phyloP scores from a whole-genome alignment of 2,113 vertebrate genomes.

The Tretioscincus oriximinensis region DNA sequence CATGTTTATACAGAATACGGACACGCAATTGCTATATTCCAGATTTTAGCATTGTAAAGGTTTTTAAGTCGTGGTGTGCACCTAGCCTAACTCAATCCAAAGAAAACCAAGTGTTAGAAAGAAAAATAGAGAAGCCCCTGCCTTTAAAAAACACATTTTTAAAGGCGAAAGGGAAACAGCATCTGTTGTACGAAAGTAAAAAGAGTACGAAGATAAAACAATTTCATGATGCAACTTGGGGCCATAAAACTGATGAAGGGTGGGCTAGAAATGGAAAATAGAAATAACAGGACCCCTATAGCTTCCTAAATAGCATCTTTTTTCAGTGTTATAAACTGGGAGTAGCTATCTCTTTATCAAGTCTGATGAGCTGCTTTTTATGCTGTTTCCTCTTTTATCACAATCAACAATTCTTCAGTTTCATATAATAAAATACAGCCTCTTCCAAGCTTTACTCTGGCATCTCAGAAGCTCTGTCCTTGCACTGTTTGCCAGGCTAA shows the following conservation, averaged over 20 bases:
- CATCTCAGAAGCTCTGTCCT: conserved; percentile 30
- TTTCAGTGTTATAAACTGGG: background rate
- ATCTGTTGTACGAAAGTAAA: too few relatives aligned
- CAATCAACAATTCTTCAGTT: conserved; percentile 18
- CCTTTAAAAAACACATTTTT: background rate
- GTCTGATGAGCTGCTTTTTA: background rate
- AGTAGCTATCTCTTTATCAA: background rate
- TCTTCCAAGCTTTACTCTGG: background rate
- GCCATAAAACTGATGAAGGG: too few relatives aligned
- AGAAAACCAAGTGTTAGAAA: background rate
- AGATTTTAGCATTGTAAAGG: too few relatives aligned
- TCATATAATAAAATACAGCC: background rate
- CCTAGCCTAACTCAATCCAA: background rate
- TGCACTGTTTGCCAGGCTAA: conserved; percentile 23
- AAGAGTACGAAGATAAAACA: too few relatives aligned
- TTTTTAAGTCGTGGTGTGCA: too few relatives aligned
- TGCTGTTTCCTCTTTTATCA: background rate
- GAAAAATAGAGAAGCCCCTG: background rate
- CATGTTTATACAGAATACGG: too few relatives aligned
- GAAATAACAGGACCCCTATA: too few relatives aligned
- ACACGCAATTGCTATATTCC: too few relatives aligned
- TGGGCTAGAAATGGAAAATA: too few relatives aligned
- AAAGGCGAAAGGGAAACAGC: background rate
- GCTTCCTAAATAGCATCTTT: background rate
- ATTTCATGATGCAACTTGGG: too few relatives aligned